Conservation (phyloP, 2,113 vertebrate genomes). For the Callaeas wilsoni region DNA sequence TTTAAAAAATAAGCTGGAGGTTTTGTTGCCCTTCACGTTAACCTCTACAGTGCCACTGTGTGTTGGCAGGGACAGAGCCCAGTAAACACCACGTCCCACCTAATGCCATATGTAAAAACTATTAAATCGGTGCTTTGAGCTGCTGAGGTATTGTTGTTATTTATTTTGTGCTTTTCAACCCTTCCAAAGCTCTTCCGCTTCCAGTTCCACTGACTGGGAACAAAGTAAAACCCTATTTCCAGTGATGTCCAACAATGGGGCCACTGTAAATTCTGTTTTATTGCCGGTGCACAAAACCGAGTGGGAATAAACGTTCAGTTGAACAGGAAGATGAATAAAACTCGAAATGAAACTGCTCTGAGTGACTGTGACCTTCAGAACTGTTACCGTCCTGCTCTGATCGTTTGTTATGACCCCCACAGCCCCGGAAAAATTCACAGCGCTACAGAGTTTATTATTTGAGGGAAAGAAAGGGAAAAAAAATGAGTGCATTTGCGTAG, state of each 20-base stretch:
- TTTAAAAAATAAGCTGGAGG: not conserved
- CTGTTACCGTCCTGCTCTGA: not conserved
- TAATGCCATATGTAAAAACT: not conserved
- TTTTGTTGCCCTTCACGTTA: conserved; percentile 60
- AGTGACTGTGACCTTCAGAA: conserved; percentile 48
- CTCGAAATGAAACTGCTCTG: not conserved
- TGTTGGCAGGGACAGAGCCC: not conserved
- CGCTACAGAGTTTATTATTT: not conserved
- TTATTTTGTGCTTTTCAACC: not conserved
- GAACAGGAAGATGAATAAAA: not conserved
- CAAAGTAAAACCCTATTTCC: not conserved
- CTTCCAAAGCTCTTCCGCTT: not conserved
- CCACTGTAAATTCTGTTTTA: not conserved
- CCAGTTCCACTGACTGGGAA: not conserved
- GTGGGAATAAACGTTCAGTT: not conserved
- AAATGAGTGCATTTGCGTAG: not conserved
- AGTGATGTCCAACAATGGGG: not conserved
- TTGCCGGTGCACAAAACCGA: not conserved
- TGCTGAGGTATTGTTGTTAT: not conserved
- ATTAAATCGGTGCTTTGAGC: not conserved
- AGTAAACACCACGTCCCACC: not conserved
- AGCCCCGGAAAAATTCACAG: not conserved
- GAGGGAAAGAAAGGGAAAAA: not conserved
- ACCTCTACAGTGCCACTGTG: conserved; percentile 43
- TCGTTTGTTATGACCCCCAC: not conserved